Percentiles rank a stretch among this genome's conserved stretches.
These are phyloP conservation scores for Sminthurides aquaticus DNA, from an alignment of 2,888 invertebrate species.

Conservation along the genomic window DNA sequence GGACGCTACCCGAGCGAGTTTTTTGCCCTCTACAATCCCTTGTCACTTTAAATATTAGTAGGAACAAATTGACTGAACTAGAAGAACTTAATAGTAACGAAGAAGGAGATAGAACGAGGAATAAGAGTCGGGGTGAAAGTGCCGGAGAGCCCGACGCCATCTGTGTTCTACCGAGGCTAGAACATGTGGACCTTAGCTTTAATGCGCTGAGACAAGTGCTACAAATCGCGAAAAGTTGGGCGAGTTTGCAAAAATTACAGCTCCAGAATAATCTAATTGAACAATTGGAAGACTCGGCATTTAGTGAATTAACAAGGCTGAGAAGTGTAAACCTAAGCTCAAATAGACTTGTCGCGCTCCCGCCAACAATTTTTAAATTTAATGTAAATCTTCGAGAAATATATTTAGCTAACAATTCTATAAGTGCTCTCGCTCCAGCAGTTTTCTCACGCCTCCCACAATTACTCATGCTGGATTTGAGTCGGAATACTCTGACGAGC, in stretches of 20 bases:
- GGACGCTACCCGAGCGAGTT: conserved; percentile 75
- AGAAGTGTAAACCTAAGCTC: conserved; percentile 68
- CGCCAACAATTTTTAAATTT: conserved; percentile 71
- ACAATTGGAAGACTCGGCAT: conserved; percentile 66
- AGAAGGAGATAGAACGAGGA: too few relatives aligned
- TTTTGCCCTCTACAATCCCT: conserved; percentile 75
- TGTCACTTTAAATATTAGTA: conserved; percentile 72
- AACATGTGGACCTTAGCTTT: conserved; percentile 65
- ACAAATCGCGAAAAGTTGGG: conserved; percentile 60
- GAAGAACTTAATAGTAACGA: conserved; percentile 49
- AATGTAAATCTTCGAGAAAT: conserved; percentile 73
- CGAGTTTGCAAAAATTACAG: conserved; percentile 66
- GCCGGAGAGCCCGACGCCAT: conserved; percentile 48
- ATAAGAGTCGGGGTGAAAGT: conserved; percentile 48
- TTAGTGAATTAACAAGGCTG: conserved; percentile 65
- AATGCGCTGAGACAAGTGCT: conserved; percentile 64
- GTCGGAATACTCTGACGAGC: conserved; percentile 62
- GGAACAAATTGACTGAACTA: conserved; percentile 70
- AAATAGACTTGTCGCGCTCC: conserved; percentile 70
- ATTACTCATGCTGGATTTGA: conserved; percentile 71
- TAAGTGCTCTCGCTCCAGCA: conserved; percentile 72
- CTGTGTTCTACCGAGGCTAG: conserved; percentile 56
- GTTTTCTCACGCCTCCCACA: conserved; percentile 77
- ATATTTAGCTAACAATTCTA: conserved; percentile 67
- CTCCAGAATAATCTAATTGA: conserved; percentile 69